Percentiles rank a stretch among this genome's conserved stretches.
These are phyloP conservation scores for Dasyurus viverrinus DNA, from an alignment of 2,113 vertebrate species.

Conservation along the genomic window DNA sequence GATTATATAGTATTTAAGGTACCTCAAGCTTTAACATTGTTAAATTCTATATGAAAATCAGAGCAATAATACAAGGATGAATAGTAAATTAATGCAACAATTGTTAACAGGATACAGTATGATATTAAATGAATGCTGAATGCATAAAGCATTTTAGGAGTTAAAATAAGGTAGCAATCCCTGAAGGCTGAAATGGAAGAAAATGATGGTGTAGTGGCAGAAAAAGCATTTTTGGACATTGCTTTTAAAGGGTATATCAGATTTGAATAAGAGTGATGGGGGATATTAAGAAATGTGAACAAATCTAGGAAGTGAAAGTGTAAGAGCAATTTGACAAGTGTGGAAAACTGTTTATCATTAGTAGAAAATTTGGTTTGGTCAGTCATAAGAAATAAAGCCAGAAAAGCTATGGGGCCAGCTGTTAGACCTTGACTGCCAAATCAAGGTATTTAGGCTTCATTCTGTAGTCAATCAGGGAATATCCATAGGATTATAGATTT, in stretches of 20 bases:
- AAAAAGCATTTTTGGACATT: not conserved
- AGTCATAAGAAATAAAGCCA: not conserved
- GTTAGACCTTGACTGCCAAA: not conserved
- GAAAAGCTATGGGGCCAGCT: not conserved
- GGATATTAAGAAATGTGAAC: not conserved
- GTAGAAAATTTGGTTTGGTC: not conserved
- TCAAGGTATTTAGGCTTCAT: not conserved
- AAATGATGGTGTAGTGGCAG: not conserved
- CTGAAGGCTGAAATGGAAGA: not conserved
- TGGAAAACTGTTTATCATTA: not conserved
- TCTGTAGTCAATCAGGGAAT: not conserved
- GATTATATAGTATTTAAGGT: not conserved
- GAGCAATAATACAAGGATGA: not conserved
- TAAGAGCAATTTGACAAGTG: not conserved
- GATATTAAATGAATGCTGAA: not conserved
- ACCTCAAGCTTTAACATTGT: not conserved
- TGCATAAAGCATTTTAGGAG: not conserved
- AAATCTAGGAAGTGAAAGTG: not conserved
- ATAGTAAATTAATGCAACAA: not conserved
- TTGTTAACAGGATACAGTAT: not conserved
- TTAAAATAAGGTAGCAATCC: not conserved
- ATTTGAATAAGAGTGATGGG: not conserved
- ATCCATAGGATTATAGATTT: not conserved
- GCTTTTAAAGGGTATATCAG: not conserved
- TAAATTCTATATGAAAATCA: not conserved